A percentile compares a stretch with the other conserved stretches of the same genome.
These are phyloP conservation scores for Corydoras maculifer DNA, from an alignment of 2,113 vertebrate species.

Conservation along the genomic window DNA sequence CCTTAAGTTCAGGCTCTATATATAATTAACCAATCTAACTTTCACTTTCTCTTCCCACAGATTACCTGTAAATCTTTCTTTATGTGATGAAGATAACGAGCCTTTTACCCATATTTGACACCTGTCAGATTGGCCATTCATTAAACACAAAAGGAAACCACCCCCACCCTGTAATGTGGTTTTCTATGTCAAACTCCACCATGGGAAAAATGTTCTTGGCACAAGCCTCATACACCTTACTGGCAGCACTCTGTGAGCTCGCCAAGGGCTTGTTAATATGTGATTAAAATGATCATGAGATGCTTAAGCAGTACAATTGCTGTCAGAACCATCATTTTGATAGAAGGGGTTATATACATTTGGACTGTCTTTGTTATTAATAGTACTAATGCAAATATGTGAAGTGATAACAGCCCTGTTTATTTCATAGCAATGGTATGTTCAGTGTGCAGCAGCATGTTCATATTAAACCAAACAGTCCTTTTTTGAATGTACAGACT, in stretches of 20 bases:
- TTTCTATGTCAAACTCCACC: conserved; percentile 16
- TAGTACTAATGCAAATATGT: background rate
- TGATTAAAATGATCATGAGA: conserved; percentile 1
- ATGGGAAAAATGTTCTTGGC: conserved; percentile 21
- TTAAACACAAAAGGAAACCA: conserved; percentile 7
- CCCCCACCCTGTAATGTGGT: conserved; percentile 16
- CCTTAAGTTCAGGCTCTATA: background rate
- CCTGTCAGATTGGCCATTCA: conserved; percentile 4
- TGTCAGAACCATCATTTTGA: background rate
- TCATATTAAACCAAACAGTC: background rate
- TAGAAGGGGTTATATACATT: background rate
- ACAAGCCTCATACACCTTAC: background rate
- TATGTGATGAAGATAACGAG: background rate
- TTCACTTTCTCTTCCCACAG: conserved; percentile 37
- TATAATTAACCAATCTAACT: conserved; percentile 13
- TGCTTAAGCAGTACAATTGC: background rate
- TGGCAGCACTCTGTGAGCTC: background rate
- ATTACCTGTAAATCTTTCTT: conserved; percentile 26
- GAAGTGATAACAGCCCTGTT: background rate
- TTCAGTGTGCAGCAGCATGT: background rate
- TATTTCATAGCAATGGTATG: background rate
- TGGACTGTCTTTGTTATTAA: background rate
- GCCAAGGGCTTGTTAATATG: background rate
- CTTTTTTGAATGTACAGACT: too few species aligned
- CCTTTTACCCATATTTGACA: conserved; percentile 12